phyloP scores from a whole-genome alignment of 2,797 vertebrate species.

The Alcedo quadribrachys region DNA sequence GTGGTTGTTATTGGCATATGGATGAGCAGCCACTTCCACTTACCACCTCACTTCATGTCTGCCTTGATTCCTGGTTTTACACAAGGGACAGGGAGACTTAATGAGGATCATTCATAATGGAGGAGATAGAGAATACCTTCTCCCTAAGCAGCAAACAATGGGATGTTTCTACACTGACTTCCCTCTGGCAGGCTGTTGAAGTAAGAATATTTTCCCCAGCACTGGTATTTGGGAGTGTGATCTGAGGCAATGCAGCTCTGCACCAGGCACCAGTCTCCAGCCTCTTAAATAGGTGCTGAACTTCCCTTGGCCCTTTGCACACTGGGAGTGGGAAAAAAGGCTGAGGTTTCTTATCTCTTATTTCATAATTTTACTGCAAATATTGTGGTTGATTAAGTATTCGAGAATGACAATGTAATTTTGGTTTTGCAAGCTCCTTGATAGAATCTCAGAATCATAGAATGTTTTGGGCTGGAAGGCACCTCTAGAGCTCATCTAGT shows the following conservation, averaged over 20 bases:
- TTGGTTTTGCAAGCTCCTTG: slow-evolving; percentile 56
- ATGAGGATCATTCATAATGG: background rate
- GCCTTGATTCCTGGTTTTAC: background rate
- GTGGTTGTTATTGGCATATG: rapidly evolving
- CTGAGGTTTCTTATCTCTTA: slow-evolving; percentile 13
- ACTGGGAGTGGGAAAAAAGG: background rate
- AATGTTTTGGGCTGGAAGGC: background rate
- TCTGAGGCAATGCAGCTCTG: background rate
- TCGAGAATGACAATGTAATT: slow-evolving; percentile 39
- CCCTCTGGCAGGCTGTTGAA: background rate
- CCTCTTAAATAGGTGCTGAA: slow-evolving; percentile 13
- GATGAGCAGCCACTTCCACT: background rate
- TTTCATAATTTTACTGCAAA: slow-evolving; percentile 67
- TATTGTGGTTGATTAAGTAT: slow-evolving; percentile 50
- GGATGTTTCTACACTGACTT: background rate
- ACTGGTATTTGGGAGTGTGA: background rate
- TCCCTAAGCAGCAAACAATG: background rate
- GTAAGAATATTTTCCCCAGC: rapidly evolving
- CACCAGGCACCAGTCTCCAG: background rate
- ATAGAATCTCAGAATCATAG: background rate
- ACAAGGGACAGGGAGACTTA: background rate
- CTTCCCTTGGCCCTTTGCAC: background rate
- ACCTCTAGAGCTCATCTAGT: background rate
- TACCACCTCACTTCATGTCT: background rate
- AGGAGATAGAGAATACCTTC: background rate